Conservation (phyloP, 2,797 vertebrate species). For the Tapera naevia region DNA sequence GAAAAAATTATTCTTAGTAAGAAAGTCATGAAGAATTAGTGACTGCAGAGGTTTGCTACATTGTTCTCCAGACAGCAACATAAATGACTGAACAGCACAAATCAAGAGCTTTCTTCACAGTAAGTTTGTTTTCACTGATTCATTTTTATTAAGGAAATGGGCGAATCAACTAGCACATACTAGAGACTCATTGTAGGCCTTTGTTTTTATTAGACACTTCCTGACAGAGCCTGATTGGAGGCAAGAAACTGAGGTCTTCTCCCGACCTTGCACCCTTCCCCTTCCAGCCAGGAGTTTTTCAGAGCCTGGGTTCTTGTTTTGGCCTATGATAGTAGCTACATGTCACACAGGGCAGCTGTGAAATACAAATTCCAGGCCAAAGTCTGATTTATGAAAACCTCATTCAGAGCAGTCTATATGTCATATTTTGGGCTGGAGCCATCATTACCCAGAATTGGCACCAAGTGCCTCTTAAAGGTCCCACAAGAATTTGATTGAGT, state of each 20-base stretch:
- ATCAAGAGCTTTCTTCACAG: not conserved
- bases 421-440: constrained; percentile 18
- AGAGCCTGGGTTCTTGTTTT: not conserved
- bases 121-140: not conserved
- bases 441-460: constrained; percentile 38
- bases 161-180: not conserved
- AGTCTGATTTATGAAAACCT: constrained; percentile 46
- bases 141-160: not conserved
- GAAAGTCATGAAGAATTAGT: not conserved
- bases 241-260: not conserved
- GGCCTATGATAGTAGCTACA: not conserved
- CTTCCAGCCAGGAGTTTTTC: not conserved
- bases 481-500: not conserved
- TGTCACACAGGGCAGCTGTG: constrained; percentile 1
- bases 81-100: not conserved
- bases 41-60: not conserved
- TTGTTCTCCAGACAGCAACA: not conserved
- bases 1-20: not conserved
- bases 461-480: not conserved
- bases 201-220: not conserved
- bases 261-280: not conserved
- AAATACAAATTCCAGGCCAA: constrained; percentile 26
- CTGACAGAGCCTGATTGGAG: not conserved
- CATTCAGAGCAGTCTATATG: not conserved
- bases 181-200: not conserved